Percentiles rank a stretch among this genome's conserved stretches.
Evolutionary conservation across 1,140 invertebrate species (phyloP).

Genomic region (Zaprionus ornatus): DNA sequence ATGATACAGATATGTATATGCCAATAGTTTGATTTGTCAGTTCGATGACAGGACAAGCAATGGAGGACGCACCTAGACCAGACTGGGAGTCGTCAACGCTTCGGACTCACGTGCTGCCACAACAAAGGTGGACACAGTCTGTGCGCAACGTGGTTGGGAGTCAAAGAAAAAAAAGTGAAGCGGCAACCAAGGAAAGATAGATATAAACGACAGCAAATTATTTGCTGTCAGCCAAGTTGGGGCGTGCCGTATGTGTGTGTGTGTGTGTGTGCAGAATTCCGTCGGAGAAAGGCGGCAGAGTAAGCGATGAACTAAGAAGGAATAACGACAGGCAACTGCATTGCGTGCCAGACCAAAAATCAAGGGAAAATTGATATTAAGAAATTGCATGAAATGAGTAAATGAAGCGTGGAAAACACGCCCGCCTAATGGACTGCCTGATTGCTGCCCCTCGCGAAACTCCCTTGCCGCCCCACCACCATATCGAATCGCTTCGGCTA

Average conservation of each 20-base stretch:
- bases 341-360: conserved; percentile 50
- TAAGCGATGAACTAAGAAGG: conserved; percentile 25
- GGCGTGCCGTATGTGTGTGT: conserved; percentile 27
- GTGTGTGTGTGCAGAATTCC: conserved; percentile 44
- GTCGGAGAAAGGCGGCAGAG: conserved; percentile 52
- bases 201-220: conserved; percentile 67
- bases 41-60: conserved; percentile 29
- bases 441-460: conserved; percentile 32
- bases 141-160: neutral
- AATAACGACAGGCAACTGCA: conserved; percentile 31
- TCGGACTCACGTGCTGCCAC: conserved; percentile 43
- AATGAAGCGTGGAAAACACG: conserved; percentile 75
- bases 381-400: conserved; percentile 80
- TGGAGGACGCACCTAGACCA: conserved; percentile 24
- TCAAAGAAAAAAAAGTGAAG: conserved; percentile 18
- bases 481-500: neutral
- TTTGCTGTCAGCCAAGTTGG: conserved; percentile 52
- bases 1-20: neutral
- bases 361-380: conserved; percentile 75
- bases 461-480: neutral
- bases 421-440: conserved; percentile 73
- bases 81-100: neutral
- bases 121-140: conserved; percentile 22
- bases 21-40: conserved; percentile 40
- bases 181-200: conserved; percentile 8